Base-by-base conservation (phyloP, 1,140 invertebrate genomes). In the Drosophila miranda region DNA sequence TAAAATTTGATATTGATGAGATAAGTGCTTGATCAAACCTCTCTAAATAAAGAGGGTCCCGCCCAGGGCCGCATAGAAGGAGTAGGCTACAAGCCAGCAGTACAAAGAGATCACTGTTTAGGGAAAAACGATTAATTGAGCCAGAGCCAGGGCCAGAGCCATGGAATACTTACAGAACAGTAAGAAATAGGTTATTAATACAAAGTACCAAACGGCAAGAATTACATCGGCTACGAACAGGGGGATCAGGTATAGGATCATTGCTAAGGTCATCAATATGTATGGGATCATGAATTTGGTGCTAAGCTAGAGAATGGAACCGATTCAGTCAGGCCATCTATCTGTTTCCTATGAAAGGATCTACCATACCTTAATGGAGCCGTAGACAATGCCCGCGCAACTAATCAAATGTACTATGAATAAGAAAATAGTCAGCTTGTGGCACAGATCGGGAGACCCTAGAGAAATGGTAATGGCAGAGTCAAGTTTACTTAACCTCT, bases 1-100 rank as follows among this genome's bases (percentile, higher is more conserved):
- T 60, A 16, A 41, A 72, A 44, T 72, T 67, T 60, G 41, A 51
- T 57, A 5, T 4, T 38, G 34, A 13, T 1, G 1, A 13, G 34
- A 13, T 5, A 13, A 11, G 34, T 38, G 3, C 11, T 5, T 0
- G 11, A 38, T 38, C 3, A n/a, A 16, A 54, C 4, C n/a, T 16
- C 21, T 3, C 57, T 43, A 83, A 21, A 83, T 61, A 19, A 83
- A 81, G 1, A 86, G 54, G 6, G 53, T 16, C 5, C 81, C 81
- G 0, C 81, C 81, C 1, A 84, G 61, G 1, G 81, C 81, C 11
- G 81, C 81, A 53, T 84, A 84, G 41, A 84, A 84, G 19, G 81
- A 84, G 51, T 84, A 84, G 23, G 60, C 60, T 49, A 86, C 81
- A 34, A 86, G 38, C 81, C 81, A 84, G 13, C 51, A 71, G 26